Evolutionary conservation across 2,797 vertebrate genomes (phyloP).

Genomic region (Chaetodon trifasciatus): DNA sequence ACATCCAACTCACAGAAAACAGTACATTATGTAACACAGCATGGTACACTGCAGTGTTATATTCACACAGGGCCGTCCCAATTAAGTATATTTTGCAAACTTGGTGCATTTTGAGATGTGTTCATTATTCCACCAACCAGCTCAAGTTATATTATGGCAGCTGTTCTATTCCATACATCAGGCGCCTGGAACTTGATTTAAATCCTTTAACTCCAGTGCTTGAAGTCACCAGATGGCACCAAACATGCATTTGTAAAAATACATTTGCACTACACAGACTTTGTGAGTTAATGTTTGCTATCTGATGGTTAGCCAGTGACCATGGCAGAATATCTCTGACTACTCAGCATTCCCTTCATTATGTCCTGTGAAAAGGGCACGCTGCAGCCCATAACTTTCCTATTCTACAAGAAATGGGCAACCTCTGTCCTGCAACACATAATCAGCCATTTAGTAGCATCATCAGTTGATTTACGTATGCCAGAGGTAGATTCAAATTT

Average conservation of each 20-base stretch:
- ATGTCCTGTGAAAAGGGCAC: not conserved
- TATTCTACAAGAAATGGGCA: not conserved
- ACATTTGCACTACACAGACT: conserved; percentile 75
- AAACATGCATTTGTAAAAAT: conserved; percentile 75
- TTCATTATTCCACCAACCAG: conserved; percentile 47
- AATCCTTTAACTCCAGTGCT: conserved; percentile 65
- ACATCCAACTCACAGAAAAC: conserved; percentile 30
- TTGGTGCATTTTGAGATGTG: conserved; percentile 55
- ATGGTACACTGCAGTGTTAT: conserved; percentile 14
- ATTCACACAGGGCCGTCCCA: conserved; percentile 33
- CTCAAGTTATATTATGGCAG: conserved; percentile 50
- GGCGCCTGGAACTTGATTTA: conserved; percentile 55
- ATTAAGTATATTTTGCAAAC: conserved; percentile 15
- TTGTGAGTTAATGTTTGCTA: conserved; percentile 57
- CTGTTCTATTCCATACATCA: conserved; percentile 68
- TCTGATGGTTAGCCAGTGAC: conserved; percentile 66
- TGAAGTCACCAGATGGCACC: conserved; percentile 82
- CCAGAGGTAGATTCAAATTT: conserved; percentile 4
- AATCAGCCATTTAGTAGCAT: conserved; percentile 17
- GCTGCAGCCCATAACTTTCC: not conserved
- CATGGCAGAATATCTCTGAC: conserved; percentile 37
- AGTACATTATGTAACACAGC: conserved; percentile 47
- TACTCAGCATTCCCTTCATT: conserved; percentile 40
- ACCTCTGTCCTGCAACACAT: conserved; percentile 5
- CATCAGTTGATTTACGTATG: not conserved